A percentile compares a stretch with the other conserved stretches of the same genome.
These are phyloP conservation scores for Rhynchotus rufescens DNA, from an alignment of 2,797 vertebrate species.

Conservation along the genomic window DNA sequence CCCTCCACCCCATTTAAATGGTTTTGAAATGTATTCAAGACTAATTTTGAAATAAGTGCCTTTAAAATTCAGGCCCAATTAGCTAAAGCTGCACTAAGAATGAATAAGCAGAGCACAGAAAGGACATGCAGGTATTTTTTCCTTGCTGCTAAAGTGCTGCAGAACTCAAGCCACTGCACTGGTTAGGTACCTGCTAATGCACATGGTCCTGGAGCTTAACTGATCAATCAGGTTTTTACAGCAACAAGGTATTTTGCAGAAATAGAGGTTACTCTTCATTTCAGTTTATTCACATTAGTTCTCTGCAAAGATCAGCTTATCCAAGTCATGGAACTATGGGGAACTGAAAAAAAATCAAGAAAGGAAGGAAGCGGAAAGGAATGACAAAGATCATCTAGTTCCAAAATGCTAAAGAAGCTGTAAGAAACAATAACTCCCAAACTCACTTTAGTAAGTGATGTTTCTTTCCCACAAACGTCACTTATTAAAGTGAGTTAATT, in stretches of 20 bases:
- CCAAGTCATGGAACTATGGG: neutral
- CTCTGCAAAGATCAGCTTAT: neutral
- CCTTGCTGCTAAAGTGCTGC: neutral
- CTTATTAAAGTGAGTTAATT: neutral
- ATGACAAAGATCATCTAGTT: neutral
- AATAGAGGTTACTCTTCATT: neutral
- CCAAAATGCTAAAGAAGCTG: neutral
- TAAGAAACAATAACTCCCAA: neutral
- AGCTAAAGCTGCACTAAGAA: neutral
- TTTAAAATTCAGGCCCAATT: neutral
- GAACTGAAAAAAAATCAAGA: neutral
- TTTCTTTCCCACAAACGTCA: neutral
- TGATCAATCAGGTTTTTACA: neutral
- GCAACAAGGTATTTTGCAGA: neutral
- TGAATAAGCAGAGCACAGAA: neutral
- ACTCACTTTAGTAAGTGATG: neutral
- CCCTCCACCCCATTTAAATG: neutral
- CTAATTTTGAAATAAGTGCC: neutral
- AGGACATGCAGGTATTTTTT: neutral
- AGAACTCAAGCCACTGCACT: conserved; percentile 5
- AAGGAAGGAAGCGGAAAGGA: neutral
- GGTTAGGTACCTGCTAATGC: conserved; percentile 7
- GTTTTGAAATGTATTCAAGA: neutral
- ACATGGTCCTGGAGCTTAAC: neutral
- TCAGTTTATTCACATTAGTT: neutral